A percentile compares a stretch with the other conserved stretches of the same genome.
phyloP scores from a whole-genome alignment of 2,888 invertebrate species.

The Drosophila rubida region DNA sequence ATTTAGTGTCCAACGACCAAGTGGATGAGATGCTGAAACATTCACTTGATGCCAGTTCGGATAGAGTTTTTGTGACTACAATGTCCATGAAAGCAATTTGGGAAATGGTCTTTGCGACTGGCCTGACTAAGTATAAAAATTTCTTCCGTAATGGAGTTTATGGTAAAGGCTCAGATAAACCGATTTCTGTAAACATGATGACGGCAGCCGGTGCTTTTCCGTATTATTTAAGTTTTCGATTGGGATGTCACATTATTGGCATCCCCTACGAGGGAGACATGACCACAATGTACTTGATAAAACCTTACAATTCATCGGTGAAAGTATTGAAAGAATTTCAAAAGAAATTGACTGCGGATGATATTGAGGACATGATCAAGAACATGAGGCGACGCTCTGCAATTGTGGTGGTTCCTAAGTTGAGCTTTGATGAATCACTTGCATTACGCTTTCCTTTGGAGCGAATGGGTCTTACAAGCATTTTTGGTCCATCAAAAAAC shows the following conservation, averaged over 20 bases:
- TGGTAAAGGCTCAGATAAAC: no score
- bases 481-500: neutral
- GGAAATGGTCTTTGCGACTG: conserved; percentile 4
- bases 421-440: neutral
- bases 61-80: neutral
- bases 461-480: neutral
- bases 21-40: neutral
- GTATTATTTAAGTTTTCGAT: neutral
- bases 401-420: neutral
- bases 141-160: neutral
- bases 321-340: neutral
- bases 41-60: neutral
- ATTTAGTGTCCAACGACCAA: neutral
- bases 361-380: neutral
- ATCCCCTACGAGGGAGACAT: conserved; percentile 3
- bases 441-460: neutral
- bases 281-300: conserved; percentile 13
- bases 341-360: neutral
- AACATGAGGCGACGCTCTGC: neutral
- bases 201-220: neutral
- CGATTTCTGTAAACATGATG: neutral
- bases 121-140: neutral
- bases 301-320: neutral
- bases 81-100: neutral
- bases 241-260: conserved; percentile 7